Percentiles rank a stretch among this genome's conserved stretches.
phyloP scores from a whole-genome alignment of 2,888 invertebrate species.

The Melinaea menophilus region DNA sequence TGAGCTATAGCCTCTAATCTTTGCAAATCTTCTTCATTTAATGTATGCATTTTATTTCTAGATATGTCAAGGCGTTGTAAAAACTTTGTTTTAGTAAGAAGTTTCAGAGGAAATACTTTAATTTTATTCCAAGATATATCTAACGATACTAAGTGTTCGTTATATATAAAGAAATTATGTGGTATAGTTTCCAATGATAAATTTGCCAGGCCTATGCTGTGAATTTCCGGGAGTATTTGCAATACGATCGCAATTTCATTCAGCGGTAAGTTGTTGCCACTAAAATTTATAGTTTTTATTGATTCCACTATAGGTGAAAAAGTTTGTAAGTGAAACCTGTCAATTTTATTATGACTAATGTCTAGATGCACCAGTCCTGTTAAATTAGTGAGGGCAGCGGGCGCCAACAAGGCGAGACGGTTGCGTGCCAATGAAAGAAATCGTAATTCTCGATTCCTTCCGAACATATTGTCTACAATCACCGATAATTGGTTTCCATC shows the following conservation, averaged over 20 bases:
- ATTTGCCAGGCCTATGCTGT: conserved; percentile 78
- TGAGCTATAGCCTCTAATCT: conserved; percentile 77
- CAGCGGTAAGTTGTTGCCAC: conserved; percentile 81
- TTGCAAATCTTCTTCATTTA: conserved; percentile 77
- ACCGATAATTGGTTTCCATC: conserved; percentile 89
- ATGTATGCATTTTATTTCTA: conserved; percentile 82
- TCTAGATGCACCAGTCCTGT: conserved; percentile 83
- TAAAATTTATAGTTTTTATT: conserved; percentile 81
- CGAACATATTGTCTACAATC: conserved; percentile 84
- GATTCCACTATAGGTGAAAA: conserved; percentile 80
- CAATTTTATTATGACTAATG: conserved; percentile 86
- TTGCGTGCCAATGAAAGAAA: conserved; percentile 82
- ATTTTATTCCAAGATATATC: conserved; percentile 87
- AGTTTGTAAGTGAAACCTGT: conserved; percentile 80
- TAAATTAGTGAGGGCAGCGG: conserved; percentile 85
- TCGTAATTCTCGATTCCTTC: conserved; percentile 74
- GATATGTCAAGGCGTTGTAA: conserved; percentile 84
- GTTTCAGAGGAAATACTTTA: conserved; percentile 74
- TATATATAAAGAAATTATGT: conserved; percentile 76
- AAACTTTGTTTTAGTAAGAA: conserved; percentile 76
- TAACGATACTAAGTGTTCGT: conserved; percentile 79
- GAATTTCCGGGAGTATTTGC: conserved; percentile 77
- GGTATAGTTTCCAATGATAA: conserved; percentile 78
- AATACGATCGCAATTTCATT: conserved; percentile 77
- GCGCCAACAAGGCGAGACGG: conserved; percentile 84